Conservation (phyloP, 2,797 vertebrate genomes). For the Sebastiscus tertius region DNA sequence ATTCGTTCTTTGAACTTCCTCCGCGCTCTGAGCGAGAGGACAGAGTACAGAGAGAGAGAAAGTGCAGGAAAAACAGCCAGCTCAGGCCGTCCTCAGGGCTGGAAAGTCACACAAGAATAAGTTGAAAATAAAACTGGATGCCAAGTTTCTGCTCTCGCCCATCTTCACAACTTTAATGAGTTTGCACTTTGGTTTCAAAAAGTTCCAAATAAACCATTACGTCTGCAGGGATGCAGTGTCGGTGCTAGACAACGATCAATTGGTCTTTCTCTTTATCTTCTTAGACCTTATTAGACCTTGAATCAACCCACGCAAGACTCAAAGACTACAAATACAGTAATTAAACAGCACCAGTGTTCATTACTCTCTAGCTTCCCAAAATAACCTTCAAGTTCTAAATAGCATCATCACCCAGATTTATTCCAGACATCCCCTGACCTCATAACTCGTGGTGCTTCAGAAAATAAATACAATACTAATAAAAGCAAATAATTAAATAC, state of each 20-base stretch:
- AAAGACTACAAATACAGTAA: neutral
- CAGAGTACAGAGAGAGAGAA: slow-evolving; percentile 15
- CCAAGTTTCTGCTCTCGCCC: slow-evolving; percentile 13
- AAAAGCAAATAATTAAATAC: neutral
- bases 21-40: neutral
- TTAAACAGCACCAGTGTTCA: neutral
- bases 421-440: neutral
- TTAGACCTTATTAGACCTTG: neutral
- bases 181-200: slow-evolving; percentile 29
- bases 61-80: slow-evolving; percentile 22
- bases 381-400: neutral
- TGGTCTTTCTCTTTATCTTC: slow-evolving; percentile 7
- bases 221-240: neutral
- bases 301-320: neutral
- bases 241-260: slow-evolving; percentile 14
- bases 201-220: slow-evolving; percentile 29
- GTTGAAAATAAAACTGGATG: slow-evolving; percentile 27
- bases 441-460: neutral
- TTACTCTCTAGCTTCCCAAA: neutral
- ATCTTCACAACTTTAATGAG: slow-evolving; percentile 38
- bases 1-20: slow-evolving; percentile 47
- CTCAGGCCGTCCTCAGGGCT: slow-evolving; percentile 26
- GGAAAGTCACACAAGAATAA: slow-evolving; percentile 23
- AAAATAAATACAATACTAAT: neutral
- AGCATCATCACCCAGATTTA: neutral